Conservation (phyloP, 2,113 vertebrate genomes). For the Callocephalon fimbriatum region DNA sequence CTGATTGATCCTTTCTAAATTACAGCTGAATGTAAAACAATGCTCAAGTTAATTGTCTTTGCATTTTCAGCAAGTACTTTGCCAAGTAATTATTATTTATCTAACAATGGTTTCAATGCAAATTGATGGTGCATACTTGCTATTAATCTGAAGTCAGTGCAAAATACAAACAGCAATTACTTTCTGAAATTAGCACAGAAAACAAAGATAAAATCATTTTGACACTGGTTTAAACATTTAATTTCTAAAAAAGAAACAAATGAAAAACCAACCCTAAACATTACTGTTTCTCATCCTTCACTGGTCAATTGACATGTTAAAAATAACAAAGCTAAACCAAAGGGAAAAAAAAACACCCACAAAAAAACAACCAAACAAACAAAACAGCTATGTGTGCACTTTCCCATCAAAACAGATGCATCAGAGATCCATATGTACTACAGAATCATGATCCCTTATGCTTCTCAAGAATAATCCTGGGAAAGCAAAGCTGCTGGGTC, state of each 20-base stretch:
- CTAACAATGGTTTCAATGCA: slow-evolving; percentile 31
- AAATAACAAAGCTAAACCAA: not conserved
- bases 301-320: not conserved
- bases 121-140: slow-evolving; percentile 39
- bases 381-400: not conserved
- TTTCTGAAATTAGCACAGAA: slow-evolving; percentile 33
- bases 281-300: not conserved
- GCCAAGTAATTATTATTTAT: slow-evolving; percentile 57
- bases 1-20: slow-evolving; percentile 14
- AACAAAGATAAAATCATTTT: slow-evolving; percentile 12
- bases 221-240: not conserved
- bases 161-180: slow-evolving; percentile 45
- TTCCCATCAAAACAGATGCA: not conserved
- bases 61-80: slow-evolving; percentile 39
- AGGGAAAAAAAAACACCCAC: not conserved
- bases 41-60: slow-evolving; percentile 63
- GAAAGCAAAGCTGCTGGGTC: not conserved
- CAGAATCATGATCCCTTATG: not conserved
- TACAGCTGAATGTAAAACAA: slow-evolving; percentile 42
- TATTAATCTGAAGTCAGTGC: slow-evolving; percentile 27
- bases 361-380: not conserved
- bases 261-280: not conserved
- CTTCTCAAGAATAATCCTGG: not conserved
- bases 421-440: not conserved
- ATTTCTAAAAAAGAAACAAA: not conserved